Conservation (phyloP, 2,888 invertebrate species). For the Synanthedon tipuliformis region DNA sequence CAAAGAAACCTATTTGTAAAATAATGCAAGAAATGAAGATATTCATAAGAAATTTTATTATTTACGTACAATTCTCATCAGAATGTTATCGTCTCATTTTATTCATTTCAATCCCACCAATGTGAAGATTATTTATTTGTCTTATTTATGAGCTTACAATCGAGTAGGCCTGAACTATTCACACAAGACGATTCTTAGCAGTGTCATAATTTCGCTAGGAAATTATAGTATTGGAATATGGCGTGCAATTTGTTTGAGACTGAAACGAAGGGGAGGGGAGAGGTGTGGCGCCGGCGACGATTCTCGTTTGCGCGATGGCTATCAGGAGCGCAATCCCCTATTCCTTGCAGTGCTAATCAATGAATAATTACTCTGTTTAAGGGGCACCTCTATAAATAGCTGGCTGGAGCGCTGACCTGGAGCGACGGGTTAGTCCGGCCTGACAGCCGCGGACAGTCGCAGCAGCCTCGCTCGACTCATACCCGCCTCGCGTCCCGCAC, state of each 20-base stretch:
- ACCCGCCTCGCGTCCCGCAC: conserved; percentile 15
- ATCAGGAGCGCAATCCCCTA: conserved; percentile 69
- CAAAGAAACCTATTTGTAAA: no score
- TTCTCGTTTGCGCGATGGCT: conserved; percentile 66
- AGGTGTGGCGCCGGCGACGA: conserved; percentile 55
- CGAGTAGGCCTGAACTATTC: no score
- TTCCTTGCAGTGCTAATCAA: conserved; percentile 70
- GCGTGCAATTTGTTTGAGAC: conserved; percentile 11
- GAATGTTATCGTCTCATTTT: no score
- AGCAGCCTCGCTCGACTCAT: conserved; percentile 39
- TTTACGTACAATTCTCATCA: no score
- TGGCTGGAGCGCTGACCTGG: conserved; percentile 70
- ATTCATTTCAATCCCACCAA: no score
- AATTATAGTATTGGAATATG: conserved; percentile 1
- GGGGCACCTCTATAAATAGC: conserved; percentile 70
- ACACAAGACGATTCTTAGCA: no score
- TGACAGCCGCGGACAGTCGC: conserved; percentile 62
- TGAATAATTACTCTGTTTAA: conserved; percentile 72
- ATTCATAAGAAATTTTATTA: no score
- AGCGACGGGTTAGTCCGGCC: conserved; percentile 69
- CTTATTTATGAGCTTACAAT: no score
- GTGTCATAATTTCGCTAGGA: no score
- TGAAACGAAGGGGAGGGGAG: conserved; percentile 14
- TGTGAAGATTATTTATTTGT: no score
- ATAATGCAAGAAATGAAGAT: no score